Conservation (phyloP, 2,888 invertebrate genomes). For the Stenolophus ochropezus region DNA sequence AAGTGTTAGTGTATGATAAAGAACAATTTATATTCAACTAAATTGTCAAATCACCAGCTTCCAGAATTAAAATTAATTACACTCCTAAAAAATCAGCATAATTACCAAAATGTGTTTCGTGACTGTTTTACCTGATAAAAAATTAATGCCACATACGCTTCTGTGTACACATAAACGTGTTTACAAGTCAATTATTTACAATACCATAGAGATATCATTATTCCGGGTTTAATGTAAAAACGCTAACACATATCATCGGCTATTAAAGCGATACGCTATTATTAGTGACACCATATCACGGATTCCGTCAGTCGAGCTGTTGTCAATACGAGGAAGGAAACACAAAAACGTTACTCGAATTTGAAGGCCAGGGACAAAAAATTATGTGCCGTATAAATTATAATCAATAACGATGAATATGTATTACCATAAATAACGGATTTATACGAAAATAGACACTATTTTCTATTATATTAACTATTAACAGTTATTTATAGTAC, state of each 20-base stretch:
- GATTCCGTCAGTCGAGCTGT: slow-evolving; percentile 6
- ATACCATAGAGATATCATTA: neutral
- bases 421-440: neutral
- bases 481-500: too few species aligned
- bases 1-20: too few species aligned
- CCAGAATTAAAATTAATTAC: neutral
- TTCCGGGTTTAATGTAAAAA: neutral
- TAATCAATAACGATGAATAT: neutral
- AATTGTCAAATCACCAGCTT: neutral
- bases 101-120: neutral
- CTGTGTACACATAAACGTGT: neutral
- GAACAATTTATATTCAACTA: neutral
- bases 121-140: neutral
- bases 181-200: neutral
- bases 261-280: slow-evolving; percentile 12
- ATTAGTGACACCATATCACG: slow-evolving; percentile 3
- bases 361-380: neutral
- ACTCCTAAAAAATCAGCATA: neutral
- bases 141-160: neutral
- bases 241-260: slow-evolving; percentile 3
- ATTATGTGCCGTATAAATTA: neutral
- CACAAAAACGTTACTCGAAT: neutral
- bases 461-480: too few species aligned
- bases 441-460: too few species aligned
- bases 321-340: neutral